These are phyloP conservation scores for Listronotus oregonensis DNA, from an alignment of 1,140 invertebrate species.

Conservation along the genomic window DNA sequence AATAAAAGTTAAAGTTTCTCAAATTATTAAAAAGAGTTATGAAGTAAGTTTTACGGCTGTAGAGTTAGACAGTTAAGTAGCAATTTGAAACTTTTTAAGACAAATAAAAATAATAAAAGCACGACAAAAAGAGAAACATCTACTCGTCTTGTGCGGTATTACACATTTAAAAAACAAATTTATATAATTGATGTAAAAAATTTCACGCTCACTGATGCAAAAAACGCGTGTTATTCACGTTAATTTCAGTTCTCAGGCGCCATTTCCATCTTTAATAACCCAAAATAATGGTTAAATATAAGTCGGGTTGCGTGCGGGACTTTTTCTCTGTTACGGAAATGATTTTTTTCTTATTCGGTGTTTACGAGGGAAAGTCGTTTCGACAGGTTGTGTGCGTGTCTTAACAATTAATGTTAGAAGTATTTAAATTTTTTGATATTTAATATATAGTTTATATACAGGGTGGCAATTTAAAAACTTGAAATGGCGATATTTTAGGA, in stretches of 20 bases:
- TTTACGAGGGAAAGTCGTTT: background rate
- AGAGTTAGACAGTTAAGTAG: no score
- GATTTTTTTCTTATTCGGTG: conserved; percentile 1
- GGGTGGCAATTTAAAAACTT: no score
- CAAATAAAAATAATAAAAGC: no score
- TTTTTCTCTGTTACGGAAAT: conserved; percentile 13
- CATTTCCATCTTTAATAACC: conserved; percentile 13
- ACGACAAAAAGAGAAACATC: background rate
- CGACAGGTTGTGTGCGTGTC: no score
- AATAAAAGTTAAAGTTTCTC: no score
- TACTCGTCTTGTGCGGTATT: background rate
- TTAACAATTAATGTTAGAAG: no score
- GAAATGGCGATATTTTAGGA: no score
- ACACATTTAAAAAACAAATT: conserved; percentile 8
- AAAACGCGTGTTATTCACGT: conserved; percentile 5
- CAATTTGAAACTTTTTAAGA: no score
- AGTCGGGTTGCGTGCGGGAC: conserved; percentile 3
- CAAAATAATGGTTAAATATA: conserved; percentile 20
- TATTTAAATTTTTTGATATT: no score
- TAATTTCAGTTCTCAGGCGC: conserved; percentile 2
- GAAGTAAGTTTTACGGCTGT: no score
- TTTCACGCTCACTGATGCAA: conserved; percentile 6
- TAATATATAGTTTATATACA: no score
- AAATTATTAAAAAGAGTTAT: no score
- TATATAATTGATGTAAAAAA: conserved; percentile 5